Conservation (phyloP, 2,113 vertebrate species). For the Eulemur macaco region DNA sequence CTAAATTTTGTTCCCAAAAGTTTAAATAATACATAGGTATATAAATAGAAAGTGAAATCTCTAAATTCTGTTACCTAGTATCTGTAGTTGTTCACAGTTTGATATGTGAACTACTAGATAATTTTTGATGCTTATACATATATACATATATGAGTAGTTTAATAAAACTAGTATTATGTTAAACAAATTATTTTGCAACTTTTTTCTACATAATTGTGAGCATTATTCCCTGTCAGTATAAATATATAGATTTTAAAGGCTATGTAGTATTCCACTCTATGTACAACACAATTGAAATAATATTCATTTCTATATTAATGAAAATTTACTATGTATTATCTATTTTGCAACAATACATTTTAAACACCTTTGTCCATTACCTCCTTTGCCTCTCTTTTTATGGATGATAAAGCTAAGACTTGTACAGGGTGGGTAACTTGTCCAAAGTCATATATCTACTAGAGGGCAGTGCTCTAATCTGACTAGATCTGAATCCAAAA, state of each 20-base stretch:
- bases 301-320: neutral
- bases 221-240: neutral
- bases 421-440: neutral
- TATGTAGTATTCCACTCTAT: neutral
- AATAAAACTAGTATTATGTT: neutral
- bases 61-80: neutral
- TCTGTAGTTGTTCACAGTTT: neutral
- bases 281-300: neutral
- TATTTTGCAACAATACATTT: neutral
- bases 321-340: neutral
- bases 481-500: neutral
- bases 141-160: neutral
- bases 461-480: neutral
- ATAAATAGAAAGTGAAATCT: neutral
- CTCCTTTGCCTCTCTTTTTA: neutral
- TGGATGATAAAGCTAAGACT: neutral
- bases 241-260: neutral
- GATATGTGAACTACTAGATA: neutral
- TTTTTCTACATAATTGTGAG: neutral
- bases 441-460: neutral
- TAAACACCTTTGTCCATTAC: neutral
- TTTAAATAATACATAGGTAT: neutral
- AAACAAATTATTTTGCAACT: neutral
- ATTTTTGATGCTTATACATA: neutral
- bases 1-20: neutral